Evolutionary conservation across 2,888 invertebrate species (phyloP), one percentile per base, ranked within the genome.

Genomic region (Drosophila macrospina): DNA sequence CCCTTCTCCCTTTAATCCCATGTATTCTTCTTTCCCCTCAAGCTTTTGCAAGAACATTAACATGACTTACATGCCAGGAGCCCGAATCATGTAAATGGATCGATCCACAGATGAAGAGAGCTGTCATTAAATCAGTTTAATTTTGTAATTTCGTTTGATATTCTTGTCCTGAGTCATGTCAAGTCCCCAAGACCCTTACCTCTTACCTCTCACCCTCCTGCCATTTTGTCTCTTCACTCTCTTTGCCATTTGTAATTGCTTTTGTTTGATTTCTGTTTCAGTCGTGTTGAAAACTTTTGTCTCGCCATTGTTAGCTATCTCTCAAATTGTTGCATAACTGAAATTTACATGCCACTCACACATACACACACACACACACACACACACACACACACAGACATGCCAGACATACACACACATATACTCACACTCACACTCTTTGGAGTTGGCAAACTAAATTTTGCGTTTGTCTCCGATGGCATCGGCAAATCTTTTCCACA

Each of bases 81-180:
- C n/a, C 44, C 50, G 41, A 63, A 26, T 54, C 69, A 64, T 78
- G 74, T 54, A 68, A 75, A 66, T 68, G 62, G 47, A 64, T 65
- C 42, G 69, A 66, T 63, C 34, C 48, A 62, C 42, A 62, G 62
- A 32, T 54, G 56, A 65, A 45, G 28, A 44, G 60, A 48, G 59
- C 65, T 65, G 70, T 76, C 79, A 78, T 86, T 76, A 81, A 85
- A 85, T 88, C 81, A 68, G 70, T 86, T 84, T 83, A 88, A 85
- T 88, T 84, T 88, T 83, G 66, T 82, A 82, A 86, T 80, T 83
- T 85, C 79, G 65, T 80, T 84, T 83, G 81, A 78, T 86, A 83
- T 80, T 69, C 76, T 66, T 80, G 67, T 60, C 1, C 64, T 59
- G 61, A 20, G 37, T 30, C 10, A 11, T 16, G 20, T 8, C 26